Conservation (phyloP, 1,140 invertebrate species). For the Apis cerana region DNA sequence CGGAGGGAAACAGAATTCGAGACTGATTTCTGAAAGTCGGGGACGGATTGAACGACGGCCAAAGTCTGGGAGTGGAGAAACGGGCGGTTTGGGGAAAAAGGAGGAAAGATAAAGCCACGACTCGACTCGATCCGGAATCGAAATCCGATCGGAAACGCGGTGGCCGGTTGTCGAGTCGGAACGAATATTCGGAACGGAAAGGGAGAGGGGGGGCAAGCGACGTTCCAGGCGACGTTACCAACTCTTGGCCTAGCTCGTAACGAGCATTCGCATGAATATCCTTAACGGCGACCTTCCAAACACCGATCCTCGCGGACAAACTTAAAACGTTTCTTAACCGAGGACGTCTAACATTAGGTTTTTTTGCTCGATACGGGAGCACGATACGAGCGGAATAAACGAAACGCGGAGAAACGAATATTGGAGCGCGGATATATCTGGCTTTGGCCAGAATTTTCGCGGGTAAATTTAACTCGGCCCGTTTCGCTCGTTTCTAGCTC, state of each 20-base stretch:
- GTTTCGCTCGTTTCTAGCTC: conserved; percentile 62
- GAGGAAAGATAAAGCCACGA: background rate
- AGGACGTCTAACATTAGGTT: too few species aligned
- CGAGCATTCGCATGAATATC: conserved; percentile 78
- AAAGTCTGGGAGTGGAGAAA: background rate
- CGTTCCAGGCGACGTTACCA: conserved; percentile 43
- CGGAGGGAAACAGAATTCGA: too few species aligned
- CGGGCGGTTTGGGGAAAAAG: background rate
- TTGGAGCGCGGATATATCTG: background rate
- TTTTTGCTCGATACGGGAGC: background rate
- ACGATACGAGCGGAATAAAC: background rate
- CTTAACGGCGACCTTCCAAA: conserved; percentile 68
- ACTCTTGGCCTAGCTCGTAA: conserved; percentile 63
- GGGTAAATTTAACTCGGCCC: conserved; percentile 69
- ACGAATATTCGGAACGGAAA: conserved; percentile 34
- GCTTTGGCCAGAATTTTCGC: conserved; percentile 56
- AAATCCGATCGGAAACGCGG: conserved; percentile 47
- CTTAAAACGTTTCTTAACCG: conserved; percentile 42
- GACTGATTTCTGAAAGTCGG: background rate
- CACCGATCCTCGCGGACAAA: conserved; percentile 64
- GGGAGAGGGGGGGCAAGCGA: conserved; percentile 25
- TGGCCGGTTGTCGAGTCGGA: conserved; percentile 8
- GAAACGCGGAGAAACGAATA: background rate
- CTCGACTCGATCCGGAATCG: conserved; percentile 12
- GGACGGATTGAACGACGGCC: background rate